These are phyloP conservation scores for Caranx melampygus DNA, from an alignment of 2,113 vertebrate genomes.

Conservation along the genomic window DNA sequence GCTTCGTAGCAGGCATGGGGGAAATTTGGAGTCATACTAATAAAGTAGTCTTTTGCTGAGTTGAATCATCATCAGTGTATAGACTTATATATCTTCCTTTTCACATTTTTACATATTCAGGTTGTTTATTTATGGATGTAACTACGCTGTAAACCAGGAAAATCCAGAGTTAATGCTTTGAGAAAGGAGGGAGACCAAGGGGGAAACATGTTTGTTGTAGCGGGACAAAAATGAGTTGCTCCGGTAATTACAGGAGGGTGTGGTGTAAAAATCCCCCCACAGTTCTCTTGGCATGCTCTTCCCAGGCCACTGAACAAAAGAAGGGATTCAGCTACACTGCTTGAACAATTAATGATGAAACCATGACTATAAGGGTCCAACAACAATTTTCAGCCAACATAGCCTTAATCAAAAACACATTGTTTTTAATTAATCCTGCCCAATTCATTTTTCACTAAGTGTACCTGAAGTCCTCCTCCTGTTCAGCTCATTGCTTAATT, in stretches of 20 bases:
- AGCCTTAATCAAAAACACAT: slow-evolving; percentile 60
- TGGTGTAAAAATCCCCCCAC: slow-evolving; percentile 42
- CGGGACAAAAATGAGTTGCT: slow-evolving; percentile 36
- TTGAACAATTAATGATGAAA: slow-evolving; percentile 57
- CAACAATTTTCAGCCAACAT: slow-evolving; percentile 1
- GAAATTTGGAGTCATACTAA: slow-evolving; percentile 11
- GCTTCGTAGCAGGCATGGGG: slow-evolving; percentile 11
- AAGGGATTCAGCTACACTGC: slow-evolving; percentile 26
- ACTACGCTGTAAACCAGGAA: slow-evolving; percentile 35
- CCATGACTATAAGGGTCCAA: slow-evolving; percentile 33
- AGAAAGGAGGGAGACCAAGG: slow-evolving; percentile 7
- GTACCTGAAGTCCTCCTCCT: slow-evolving; percentile 53
- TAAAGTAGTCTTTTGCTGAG: slow-evolving; percentile 44
- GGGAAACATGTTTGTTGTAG: slow-evolving; percentile 19
- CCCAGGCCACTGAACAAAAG: slow-evolving; percentile 55
- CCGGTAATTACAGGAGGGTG: slow-evolving; percentile 51
- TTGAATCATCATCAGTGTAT: slow-evolving; percentile 61
- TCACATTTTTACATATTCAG: slow-evolving; percentile 49
- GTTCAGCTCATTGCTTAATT: slow-evolving; percentile 31
- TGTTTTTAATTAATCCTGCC: slow-evolving; percentile 70
- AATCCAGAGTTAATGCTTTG: slow-evolving; percentile 31
- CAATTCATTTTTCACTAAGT: slow-evolving; percentile 60
- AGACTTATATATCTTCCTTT: slow-evolving; percentile 40
- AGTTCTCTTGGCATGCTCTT: slow-evolving; percentile 26
- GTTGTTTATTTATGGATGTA: slow-evolving; percentile 11